These are phyloP conservation scores for Taphrorychus bicolor DNA, from an alignment of 2,888 invertebrate genomes.

Conservation along the genomic window DNA sequence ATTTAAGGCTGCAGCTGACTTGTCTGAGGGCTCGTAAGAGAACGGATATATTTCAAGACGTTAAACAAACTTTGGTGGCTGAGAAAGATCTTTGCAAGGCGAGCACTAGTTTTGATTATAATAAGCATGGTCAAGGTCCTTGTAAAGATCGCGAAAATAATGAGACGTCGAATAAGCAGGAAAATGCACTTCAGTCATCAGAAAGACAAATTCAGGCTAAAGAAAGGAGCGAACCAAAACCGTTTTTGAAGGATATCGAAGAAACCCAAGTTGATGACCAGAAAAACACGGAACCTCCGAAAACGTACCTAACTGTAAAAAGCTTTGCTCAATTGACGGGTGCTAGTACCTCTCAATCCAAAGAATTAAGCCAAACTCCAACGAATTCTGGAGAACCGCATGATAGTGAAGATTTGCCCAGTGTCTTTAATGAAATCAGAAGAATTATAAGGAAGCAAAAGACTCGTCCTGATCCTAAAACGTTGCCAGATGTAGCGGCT, in stretches of 20 bases:
- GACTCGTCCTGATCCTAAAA: neutral
- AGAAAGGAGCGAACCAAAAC: no score
- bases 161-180: no score
- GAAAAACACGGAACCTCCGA: neutral
- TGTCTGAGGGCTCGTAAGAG: slow-evolving; percentile 49
- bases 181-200: neutral
- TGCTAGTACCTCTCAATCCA: no score
- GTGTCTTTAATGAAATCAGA: slow-evolving; percentile 44
- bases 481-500: neutral
- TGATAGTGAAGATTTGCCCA: slow-evolving; percentile 33
- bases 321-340: no score
- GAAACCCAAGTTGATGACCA: no score
- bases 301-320: no score
- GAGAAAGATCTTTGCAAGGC: neutral
- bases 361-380: no score
- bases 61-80: slow-evolving; percentile 8
- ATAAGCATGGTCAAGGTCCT: no score
- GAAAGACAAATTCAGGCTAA: no score
- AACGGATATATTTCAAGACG: slow-evolving; percentile 32
- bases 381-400: neutral
- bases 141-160: no score
- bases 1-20: slow-evolving; percentile 48
- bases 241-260: no score
- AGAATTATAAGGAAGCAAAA: slow-evolving; percentile 43
- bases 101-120: neutral